Base-by-base conservation (phyloP, 2,113 vertebrate species). In the Epinephelus moara region DNA sequence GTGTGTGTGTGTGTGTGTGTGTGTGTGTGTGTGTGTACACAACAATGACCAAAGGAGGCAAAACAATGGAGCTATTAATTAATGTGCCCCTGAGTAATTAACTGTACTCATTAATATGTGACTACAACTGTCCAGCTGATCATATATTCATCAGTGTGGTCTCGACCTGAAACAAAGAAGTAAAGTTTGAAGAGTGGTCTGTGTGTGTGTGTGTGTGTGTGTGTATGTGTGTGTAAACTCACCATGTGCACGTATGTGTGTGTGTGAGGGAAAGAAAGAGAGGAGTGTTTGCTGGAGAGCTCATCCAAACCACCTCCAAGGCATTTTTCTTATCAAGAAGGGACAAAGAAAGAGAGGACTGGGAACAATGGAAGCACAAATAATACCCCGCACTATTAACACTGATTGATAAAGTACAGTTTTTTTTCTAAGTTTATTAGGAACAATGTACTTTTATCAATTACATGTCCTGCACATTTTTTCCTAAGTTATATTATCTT, bases 21-120 rank as follows among this genome's bases (percentile, higher is more conserved):
- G 37, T 17, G 42, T 59, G 68, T 70, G 66, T 18, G 18, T 70
- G 33, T 53, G 61, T 25, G 25, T 25, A 8, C 11, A 12, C 75
- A 60, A 66, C 57, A 72, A 64, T 49, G 59, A 56, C 10, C 37
- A 78, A 56, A 37, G 30, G 1, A 2, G 19, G 8, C 10, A 60
- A 70, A 70, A 75, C 68, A 81, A 75, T 56, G 21, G 18, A 45
- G 62, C 14, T 47, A 49, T 70, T 72, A 55, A 75, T 74, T 42
- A 49, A 42, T 56, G 45, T 7, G 21, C 6, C 17, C 18, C 14
- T 60, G 57, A 40, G 21, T 45, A 27, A 27, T 60, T 50, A 21
- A 9, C 6, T 64, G 52, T n/a, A 17, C 60, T 33, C 52, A 67
- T 71, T 50, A 33, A 63, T 30, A 6, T 45, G 25, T 21, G 27